Percentiles rank a stretch among this genome's conserved stretches.
Evolutionary conservation across 2,113 vertebrate species (phyloP).

Genomic region (Chlorodrepanis virens): DNA sequence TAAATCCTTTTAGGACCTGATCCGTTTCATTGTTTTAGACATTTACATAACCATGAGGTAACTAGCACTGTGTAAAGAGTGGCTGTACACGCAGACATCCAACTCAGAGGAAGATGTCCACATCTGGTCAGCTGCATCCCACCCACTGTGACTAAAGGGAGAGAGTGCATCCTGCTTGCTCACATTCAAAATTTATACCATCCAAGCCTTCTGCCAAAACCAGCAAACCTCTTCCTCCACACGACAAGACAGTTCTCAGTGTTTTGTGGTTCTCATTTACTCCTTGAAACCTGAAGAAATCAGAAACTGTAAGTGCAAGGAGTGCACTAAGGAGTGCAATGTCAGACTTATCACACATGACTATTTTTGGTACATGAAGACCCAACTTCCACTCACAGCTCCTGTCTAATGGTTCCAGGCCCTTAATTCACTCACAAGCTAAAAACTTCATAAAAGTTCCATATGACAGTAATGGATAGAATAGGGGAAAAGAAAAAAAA

Average conservation of each 20-base stretch:
- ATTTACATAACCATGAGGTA: not conserved
- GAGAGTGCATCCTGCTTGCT: not conserved
- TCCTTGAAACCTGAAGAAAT: not conserved
- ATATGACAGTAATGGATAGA: not conserved
- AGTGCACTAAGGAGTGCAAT: not conserved
- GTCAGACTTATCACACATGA: fast-evolving
- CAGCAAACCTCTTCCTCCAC: not conserved
- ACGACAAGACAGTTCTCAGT: not conserved
- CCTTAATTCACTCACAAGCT: not conserved
- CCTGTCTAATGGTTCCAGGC: not conserved
- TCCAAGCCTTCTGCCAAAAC: not conserved
- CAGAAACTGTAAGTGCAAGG: not conserved
- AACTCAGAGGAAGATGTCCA: not conserved
- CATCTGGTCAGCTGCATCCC: not conserved
- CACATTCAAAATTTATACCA: not conserved
- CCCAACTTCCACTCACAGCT: not conserved
- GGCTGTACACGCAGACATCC: not conserved
- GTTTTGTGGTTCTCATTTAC: not conserved
- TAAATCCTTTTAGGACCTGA: not conserved
- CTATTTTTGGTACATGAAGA: fast-evolving
- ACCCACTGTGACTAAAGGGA: not conserved
- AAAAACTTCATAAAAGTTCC: not conserved
- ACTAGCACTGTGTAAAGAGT: not conserved
- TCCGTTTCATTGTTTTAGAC: not conserved
- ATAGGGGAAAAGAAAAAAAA: not conserved